A percentile compares a stretch with the other conserved stretches of the same genome.
phyloP scores from a whole-genome alignment of 2,113 vertebrate species.

The Xenopus tropicalis region UCB_Xtro_10.0 CM004450.2:105395001-105395500 shows the following conservation, averaged over 20 bases:
- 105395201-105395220: neutral
- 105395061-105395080: too few species aligned
- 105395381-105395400: constrained; percentile 16
- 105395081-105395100: too few species aligned
- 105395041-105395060: too few species aligned
- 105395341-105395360: neutral
- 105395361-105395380: neutral
- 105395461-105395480: constrained; percentile 47
- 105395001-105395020: too few species aligned
- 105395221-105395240: neutral
- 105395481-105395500: constrained; percentile 41
- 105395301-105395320: neutral
- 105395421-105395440: constrained; percentile 39
- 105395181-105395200: too few species aligned
- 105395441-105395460: constrained; percentile 50
- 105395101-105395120: too few species aligned
- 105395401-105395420: constrained; percentile 22
- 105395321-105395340: neutral
- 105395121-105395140: too few species aligned
- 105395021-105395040: too few species aligned
- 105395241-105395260: neutral
- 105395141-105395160: too few species aligned
- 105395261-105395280: neutral
- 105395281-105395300: neutral
- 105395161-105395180: too few species aligned